Conservation (phyloP, 1,140 invertebrate genomes). For the Drosophila fuyamai region DNA sequence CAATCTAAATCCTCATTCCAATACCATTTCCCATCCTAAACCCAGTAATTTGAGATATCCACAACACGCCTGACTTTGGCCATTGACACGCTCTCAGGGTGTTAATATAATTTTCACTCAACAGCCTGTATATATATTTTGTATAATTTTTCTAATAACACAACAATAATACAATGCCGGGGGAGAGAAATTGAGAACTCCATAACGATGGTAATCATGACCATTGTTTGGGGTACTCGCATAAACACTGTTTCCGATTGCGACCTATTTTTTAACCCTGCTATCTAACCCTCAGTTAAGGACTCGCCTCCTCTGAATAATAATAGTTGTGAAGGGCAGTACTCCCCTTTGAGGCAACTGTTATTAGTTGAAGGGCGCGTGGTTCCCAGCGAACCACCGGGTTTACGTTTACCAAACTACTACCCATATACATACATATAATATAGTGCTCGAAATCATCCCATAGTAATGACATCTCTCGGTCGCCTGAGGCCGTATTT, state of each 20-base stretch:
- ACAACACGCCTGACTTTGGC: conserved; percentile 57
- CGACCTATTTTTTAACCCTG: conserved; percentile 30
- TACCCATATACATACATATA: conserved; percentile 1
- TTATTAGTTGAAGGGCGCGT: conserved; percentile 73
- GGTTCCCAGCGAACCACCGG: conserved; percentile 62
- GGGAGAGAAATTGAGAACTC: conserved; percentile 29
- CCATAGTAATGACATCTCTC: conserved; percentile 67
- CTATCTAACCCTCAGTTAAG: conserved; percentile 71
- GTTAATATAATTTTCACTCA: conserved; percentile 67
- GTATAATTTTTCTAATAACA: conserved; percentile 70
- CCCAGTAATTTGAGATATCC: conserved; percentile 56
- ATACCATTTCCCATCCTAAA: conserved; percentile 2
- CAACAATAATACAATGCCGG: conserved; percentile 34
- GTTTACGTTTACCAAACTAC: conserved; percentile 13
- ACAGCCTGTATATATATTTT: conserved; percentile 40
- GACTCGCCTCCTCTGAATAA: conserved; percentile 20
- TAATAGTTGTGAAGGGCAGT: conserved; percentile 16
- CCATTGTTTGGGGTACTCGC: conserved; percentile 58
- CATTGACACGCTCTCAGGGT: conserved; percentile 57
- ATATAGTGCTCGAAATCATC: conserved; percentile 22
- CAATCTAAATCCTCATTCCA: conserved; percentile 21
- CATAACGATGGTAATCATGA: conserved; percentile 40
- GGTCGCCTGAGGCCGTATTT: conserved; percentile 50
- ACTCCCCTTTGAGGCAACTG: conserved; percentile 77
- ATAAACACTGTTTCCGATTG: conserved; percentile 77